Evolutionary conservation across 2,113 vertebrate species (phyloP).

Genomic region (Mola mola): DNA sequence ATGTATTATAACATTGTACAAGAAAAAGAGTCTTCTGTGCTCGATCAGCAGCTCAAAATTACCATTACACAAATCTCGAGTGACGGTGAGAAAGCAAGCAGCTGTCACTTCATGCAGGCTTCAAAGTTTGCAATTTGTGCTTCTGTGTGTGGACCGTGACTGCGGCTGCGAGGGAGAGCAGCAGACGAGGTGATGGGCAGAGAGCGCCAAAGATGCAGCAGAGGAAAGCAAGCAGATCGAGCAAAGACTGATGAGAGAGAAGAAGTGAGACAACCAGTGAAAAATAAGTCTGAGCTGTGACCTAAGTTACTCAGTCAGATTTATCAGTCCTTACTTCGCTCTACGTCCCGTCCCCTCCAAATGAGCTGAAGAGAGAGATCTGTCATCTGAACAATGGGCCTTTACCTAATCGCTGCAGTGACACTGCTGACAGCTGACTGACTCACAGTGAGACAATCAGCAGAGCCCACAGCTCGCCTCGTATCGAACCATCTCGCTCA

Average conservation of each 20-base stretch:
- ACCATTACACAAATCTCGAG: conserved; percentile 4
- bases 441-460: conserved; percentile 67
- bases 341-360: background rate
- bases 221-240: conserved; percentile 16
- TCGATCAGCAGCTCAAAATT: conserved; percentile 55
- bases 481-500: too few species aligned
- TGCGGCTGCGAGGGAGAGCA: conserved; percentile 2
- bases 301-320: conserved; percentile 35
- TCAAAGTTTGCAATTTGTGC: conserved; percentile 55
- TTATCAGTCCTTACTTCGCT: conserved; percentile 18
- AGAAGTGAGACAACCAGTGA: background rate
- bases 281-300: conserved; percentile 18
- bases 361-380: conserved; percentile 42
- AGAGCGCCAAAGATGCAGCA: background rate
- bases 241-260: background rate
- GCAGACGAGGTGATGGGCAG: conserved; percentile 16
- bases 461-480: conserved; percentile 54
- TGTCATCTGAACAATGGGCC: conserved; percentile 55
- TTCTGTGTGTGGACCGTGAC: conserved; percentile 17
- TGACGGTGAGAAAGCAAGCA: conserved; percentile 22
- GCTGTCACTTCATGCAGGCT: conserved; percentile 44
- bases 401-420: conserved; percentile 63
- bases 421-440: conserved; percentile 67
- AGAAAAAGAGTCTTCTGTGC: background rate
- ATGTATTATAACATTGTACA: too few species aligned